Base-by-base conservation (phyloP, 1,140 invertebrate genomes). In the Papilio dardanus region DNA sequence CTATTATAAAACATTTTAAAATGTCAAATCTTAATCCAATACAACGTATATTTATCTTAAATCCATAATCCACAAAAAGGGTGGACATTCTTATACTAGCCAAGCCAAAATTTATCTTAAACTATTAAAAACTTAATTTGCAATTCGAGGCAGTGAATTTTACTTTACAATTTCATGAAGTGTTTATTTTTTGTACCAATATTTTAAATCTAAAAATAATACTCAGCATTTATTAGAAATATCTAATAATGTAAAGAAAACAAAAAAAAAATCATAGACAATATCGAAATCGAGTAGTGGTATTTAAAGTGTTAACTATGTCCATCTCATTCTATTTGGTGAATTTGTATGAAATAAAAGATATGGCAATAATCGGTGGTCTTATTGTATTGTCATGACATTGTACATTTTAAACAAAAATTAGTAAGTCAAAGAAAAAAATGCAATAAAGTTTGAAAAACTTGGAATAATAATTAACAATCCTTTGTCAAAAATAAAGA, bases 291-390 rank as follows among this genome's bases (percentile, higher is more conserved):
- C n/a, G n/a, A n/a, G n/a, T n/a, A n/a, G 35, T 37, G 35, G 35
- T 12, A 37, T 37, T 37, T 7, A 37, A 37, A 1, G n/a, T 50
- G n/a, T 19, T 28, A 28, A 74, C 35, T 46, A 66, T 10, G 12
- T 28, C 16, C 5, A 12, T 67, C 4, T 19, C 19, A 31, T 19
- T 69, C 42, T 19, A 31, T 10, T 69, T 19, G 10, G 67, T 10
- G 35, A 35, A 21, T 37, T 37, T 69, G 31, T 66, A 35, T 14
- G 33, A 69, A 40, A 33, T 21, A 40, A 68, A 68, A 69, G 14
- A 68, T 68, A 69, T 69, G 67, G 67, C 67, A 40, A 31, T 4
- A 68, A 21, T 69, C 67, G 67, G 67, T 69, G 67, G 67, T 69
- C 67, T 21, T 40, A 69, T 69, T 69, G 31, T 69, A 69, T 69